phyloP scores from a whole-genome alignment of 2,888 invertebrate genomes.

The Amblyjoppa proteus region DNA sequence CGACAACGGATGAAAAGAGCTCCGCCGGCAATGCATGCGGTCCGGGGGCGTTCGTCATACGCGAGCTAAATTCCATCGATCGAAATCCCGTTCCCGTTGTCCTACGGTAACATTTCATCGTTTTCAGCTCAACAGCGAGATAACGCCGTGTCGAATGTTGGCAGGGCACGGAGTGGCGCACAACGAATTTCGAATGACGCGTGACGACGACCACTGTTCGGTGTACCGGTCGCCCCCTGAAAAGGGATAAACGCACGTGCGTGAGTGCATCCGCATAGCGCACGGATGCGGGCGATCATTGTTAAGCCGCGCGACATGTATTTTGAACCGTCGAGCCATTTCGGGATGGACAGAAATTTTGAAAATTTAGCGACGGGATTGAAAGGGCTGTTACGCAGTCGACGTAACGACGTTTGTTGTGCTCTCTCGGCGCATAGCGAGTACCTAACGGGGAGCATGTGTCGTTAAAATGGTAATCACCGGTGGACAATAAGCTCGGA shows the following conservation, averaged over 20 bases:
- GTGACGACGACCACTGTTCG: constrained; percentile 8
- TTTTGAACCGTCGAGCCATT: not conserved
- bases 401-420: not conserved
- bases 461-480: too few species aligned
- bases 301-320: constrained; percentile 1
- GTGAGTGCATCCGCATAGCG: not conserved
- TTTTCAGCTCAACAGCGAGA: constrained; percentile 42
- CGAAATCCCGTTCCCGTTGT: constrained; percentile 4
- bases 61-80: constrained; percentile 31
- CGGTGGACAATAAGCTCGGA: too few species aligned
- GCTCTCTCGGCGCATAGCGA: not conserved
- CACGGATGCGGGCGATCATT: constrained; percentile 38
- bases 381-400: not conserved
- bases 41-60: constrained; percentile 10
- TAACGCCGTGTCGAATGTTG: constrained; percentile 5
- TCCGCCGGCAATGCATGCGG: not conserved
- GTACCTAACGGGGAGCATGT: not conserved
- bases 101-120: not conserved
- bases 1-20: not conserved
- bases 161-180: not conserved
- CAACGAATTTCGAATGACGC: constrained; percentile 48
- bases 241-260: constrained; percentile 25
- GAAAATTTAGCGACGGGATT: not conserved
- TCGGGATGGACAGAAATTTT: not conserved
- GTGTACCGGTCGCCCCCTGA: not conserved